Conservation (phyloP, 2,888 invertebrate species). For the Frankliniella intonsa region DNA sequence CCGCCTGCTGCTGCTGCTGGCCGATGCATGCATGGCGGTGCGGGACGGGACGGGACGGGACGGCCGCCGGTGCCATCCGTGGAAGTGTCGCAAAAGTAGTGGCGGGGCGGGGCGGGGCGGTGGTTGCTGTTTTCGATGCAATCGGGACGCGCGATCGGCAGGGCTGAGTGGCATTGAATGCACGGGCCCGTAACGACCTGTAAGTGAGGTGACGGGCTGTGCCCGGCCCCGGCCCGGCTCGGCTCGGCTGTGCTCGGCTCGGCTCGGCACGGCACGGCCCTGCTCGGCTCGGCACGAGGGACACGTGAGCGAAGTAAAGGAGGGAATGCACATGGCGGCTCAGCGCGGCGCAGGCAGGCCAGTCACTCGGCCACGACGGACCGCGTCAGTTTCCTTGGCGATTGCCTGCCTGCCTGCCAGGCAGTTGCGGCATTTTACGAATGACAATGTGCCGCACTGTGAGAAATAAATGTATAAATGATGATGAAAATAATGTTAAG, state of each 20-base stretch:
- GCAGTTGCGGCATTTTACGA: too few species aligned
- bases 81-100: constrained; percentile 13
- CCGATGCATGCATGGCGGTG: too few species aligned
- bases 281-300: neutral
- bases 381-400: too few species aligned
- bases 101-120: neutral
- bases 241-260: neutral
- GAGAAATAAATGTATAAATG: too few species aligned
- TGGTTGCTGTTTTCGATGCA: constrained; percentile 2
- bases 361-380: neutral
- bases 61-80: constrained; percentile 12
- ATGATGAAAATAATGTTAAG: too few species aligned
- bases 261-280: neutral
- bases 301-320: neutral
- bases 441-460: too few species aligned
- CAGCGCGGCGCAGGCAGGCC: neutral
- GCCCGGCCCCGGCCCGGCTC: neutral
- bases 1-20: too few species aligned
- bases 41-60: neutral
- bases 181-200: constrained; percentile 21
- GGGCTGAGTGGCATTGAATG: constrained; percentile 12
- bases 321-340: neutral
- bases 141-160: constrained; percentile 8
- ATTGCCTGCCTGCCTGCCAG: too few species aligned
- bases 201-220: constrained; percentile 16